Conservation (phyloP, 2,888 invertebrate species). For the Melanophora roralis region DNA sequence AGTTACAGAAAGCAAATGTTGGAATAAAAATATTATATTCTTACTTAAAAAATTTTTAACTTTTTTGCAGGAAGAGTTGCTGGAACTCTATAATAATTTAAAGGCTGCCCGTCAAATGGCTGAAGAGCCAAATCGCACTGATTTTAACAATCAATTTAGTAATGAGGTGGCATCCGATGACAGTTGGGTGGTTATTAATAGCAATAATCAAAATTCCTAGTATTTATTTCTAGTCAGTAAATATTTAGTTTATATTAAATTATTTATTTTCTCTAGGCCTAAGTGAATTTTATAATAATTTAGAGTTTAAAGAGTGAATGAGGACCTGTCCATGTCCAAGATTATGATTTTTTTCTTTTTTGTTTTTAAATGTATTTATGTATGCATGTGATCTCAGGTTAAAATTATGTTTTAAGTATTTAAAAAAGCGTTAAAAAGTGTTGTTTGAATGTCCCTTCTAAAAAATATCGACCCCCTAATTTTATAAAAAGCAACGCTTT, state of each 20-base stretch:
- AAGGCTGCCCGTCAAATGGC: conserved; percentile 58
- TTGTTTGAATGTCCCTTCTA: conserved; percentile 2
- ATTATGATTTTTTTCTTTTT: conserved; percentile 3
- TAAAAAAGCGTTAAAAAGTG: background rate
- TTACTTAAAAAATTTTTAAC: background rate
- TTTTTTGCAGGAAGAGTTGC: conserved; percentile 71
- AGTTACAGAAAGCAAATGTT: background rate
- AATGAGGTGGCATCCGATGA: conserved; percentile 70
- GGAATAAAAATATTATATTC: background rate
- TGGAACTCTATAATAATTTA: conserved; percentile 73
- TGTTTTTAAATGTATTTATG: conserved; percentile 1
- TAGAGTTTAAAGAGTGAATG: conserved; percentile 10
- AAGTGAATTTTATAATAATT: background rate
- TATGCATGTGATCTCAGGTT: conserved; percentile 55
- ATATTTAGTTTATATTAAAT: background rate
- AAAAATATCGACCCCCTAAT: too few species aligned
- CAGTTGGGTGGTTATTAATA: conserved; percentile 74
- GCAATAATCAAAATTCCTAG: conserved; percentile 73
- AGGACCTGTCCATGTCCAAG: background rate
- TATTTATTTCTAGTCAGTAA: conserved; percentile 38
- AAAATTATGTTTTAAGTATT: conserved; percentile 34
- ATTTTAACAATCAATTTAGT: conserved; percentile 33
- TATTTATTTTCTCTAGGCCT: background rate
- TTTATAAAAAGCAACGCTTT: too few species aligned
- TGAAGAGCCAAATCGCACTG: conserved; percentile 25